These are phyloP conservation scores for Pristionchus entomophagus DNA, from an alignment of 2,888 invertebrate species.

Conservation along the genomic window DNA sequence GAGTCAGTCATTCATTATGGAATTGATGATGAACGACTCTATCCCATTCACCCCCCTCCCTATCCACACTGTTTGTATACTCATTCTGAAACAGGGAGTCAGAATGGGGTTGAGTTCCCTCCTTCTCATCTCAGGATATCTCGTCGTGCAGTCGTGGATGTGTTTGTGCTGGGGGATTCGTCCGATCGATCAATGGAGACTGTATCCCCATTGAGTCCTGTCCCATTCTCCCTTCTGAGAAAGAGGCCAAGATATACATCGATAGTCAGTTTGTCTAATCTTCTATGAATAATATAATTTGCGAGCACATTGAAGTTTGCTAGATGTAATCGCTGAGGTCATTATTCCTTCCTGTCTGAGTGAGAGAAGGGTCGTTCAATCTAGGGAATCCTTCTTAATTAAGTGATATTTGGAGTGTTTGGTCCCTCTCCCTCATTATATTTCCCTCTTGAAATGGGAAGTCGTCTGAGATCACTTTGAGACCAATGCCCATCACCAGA, in stretches of 20 bases:
- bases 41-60: too few species aligned
- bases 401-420: too few species aligned
- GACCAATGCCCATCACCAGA: not conserved
- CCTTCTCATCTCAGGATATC: not conserved
- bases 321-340: too few species aligned
- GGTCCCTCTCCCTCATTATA: not conserved
- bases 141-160: not conserved
- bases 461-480: not conserved
- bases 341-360: too few species aligned
- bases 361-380: too few species aligned
- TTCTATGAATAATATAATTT: too few species aligned
- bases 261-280: constrained; percentile 2
- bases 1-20: not conserved
- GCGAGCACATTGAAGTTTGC: too few species aligned
- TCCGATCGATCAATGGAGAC: constrained; percentile 9
- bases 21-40: not conserved
- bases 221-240: constrained; percentile 21
- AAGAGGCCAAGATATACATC: constrained; percentile 39
- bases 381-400: too few species aligned
- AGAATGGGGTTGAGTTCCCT: too few species aligned
- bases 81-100: not conserved
- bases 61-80: not conserved
- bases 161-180: constrained; percentile 23
- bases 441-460: not conserved
- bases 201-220: constrained; percentile 22